phyloP scores from a whole-genome alignment of 2,888 invertebrate species.

The Caenorhabditis sp. region DNA sequence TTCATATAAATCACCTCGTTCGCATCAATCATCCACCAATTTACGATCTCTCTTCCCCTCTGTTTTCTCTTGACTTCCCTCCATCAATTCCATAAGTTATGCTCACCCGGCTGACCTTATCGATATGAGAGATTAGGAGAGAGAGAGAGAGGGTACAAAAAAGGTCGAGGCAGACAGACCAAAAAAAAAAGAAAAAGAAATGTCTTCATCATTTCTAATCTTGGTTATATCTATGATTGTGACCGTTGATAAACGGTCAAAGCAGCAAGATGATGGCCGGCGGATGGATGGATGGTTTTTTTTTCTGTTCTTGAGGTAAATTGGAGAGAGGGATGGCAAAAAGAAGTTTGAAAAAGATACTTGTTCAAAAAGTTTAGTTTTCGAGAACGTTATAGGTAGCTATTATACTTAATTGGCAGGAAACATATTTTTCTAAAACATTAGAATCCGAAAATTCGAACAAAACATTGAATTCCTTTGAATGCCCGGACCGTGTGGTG shows the following conservation, averaged over 20 bases:
- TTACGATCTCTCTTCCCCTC: not conserved
- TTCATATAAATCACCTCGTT: not conserved
- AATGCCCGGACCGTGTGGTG: too few species aligned
- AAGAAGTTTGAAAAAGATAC: too few species aligned
- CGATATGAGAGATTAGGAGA: not conserved
- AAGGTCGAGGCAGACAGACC: too few species aligned
- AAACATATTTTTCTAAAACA: too few species aligned
- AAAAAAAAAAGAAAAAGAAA: too few species aligned
- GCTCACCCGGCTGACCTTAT: not conserved
- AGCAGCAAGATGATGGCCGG: not conserved
- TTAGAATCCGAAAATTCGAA: too few species aligned
- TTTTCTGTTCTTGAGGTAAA: too few species aligned
- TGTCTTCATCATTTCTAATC: constrained; percentile 12
- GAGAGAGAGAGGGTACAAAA: too few species aligned
- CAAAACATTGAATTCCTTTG: too few species aligned
- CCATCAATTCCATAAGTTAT: not conserved
- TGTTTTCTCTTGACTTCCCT: not conserved
- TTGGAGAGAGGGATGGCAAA: constrained; percentile 17
- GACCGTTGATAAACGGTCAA: constrained; percentile 37
- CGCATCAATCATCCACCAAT: not conserved
- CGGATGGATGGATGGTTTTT: not conserved
- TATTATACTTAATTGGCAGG: too few species aligned
- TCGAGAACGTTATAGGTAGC: too few species aligned
- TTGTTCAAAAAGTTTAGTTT: too few species aligned
- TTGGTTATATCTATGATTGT: constrained; percentile 25